Percentiles rank a stretch among this genome's conserved stretches.
Evolutionary conservation across 2,888 invertebrate species (phyloP).

Genomic region (Ichneumoninae sp.): DNA sequence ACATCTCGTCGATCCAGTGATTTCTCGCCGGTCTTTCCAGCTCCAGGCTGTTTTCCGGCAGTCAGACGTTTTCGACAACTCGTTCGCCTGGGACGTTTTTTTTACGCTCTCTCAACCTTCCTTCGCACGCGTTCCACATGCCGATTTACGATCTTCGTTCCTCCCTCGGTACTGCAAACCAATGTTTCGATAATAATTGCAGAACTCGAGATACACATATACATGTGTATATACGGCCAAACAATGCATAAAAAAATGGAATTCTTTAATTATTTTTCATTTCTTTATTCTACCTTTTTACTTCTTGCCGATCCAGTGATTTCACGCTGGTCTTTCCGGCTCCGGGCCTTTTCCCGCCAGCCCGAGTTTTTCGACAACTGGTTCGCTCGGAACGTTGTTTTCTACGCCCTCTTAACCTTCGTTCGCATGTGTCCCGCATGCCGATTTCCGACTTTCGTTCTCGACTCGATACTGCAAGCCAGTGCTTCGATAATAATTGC

Average conservation of each 20-base stretch:
- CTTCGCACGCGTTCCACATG: background rate
- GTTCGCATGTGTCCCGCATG: background rate
- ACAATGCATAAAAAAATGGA: background rate
- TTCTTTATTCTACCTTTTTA: background rate
- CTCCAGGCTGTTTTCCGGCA: background rate
- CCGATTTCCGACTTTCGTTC: background rate
- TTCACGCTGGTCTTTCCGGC: conserved; percentile 25
- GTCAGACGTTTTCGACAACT: conserved; percentile 9
- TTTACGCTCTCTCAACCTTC: conserved; percentile 2
- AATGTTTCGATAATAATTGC: too few relatives aligned
- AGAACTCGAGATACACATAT: too few relatives aligned
- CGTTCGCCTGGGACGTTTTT: conserved; percentile 10
- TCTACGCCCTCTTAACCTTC: background rate
- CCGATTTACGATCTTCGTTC: background rate
- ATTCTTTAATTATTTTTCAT: background rate
- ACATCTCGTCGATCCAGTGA: conserved; percentile 37
- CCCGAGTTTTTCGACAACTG: conserved; percentile 4
- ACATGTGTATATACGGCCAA: too few relatives aligned
- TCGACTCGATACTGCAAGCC: background rate
- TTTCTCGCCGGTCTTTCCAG: conserved; percentile 32
- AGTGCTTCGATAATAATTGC: background rate
- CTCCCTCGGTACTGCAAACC: too few relatives aligned
- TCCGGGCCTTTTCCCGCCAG: background rate
- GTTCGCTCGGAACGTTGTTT: conserved; percentile 3
- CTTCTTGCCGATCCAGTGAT: conserved; percentile 40